Conservation (phyloP, 2,113 vertebrate species). For the Phainopepla nitens region DNA sequence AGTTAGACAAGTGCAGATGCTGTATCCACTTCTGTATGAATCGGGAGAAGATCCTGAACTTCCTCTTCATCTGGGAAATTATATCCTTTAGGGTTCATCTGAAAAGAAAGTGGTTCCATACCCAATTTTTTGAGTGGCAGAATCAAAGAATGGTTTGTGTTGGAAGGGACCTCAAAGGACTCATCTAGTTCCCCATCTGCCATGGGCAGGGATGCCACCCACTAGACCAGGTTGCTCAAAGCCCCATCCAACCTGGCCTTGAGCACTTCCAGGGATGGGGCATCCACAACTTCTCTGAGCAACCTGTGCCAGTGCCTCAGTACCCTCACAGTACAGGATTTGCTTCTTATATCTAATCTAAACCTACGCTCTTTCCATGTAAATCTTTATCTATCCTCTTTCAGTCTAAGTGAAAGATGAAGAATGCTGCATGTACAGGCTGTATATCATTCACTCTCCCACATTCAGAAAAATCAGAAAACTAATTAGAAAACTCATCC, state of each 20-base stretch:
- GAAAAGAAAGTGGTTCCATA: background rate
- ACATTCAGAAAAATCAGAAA: background rate
- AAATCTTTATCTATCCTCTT: background rate
- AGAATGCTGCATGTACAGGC: background rate
- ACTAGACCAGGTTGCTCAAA: background rate
- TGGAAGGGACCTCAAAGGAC: background rate
- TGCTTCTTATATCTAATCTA: background rate
- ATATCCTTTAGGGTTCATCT: background rate
- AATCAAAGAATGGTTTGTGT: background rate
- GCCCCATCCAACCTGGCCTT: background rate
- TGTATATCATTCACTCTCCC: background rate
- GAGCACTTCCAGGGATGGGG: background rate
- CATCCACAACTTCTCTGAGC: background rate
- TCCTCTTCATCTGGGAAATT: background rate
- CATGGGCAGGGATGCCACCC: background rate
- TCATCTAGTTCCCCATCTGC: background rate
- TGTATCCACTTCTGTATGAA: background rate
- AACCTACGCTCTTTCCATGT: background rate
- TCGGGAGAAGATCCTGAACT: background rate
- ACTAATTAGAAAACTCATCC: background rate
- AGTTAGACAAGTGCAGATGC: background rate
- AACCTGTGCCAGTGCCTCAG: background rate
- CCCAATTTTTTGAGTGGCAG: background rate
- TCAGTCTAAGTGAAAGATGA: background rate
- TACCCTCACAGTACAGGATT: background rate